These are phyloP conservation scores for Bradypodion pumilum DNA, from an alignment of 2,797 vertebrate genomes.

Conservation along the genomic window DNA sequence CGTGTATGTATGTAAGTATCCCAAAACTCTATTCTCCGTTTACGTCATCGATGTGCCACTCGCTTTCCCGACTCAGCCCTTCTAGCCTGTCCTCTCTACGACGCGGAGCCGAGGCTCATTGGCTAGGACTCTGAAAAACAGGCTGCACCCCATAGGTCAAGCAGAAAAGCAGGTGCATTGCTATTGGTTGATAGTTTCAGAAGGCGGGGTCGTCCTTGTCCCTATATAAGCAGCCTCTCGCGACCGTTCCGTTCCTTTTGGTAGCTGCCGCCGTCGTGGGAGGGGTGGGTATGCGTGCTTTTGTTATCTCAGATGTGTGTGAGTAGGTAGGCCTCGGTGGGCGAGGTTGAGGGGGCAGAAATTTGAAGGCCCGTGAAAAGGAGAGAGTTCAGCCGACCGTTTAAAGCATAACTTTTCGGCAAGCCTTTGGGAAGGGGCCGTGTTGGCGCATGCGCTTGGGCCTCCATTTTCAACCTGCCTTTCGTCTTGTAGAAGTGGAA, in stretches of 20 bases:
- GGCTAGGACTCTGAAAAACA: not conserved
- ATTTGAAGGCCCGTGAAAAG: too few species aligned
- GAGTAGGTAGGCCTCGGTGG: not conserved
- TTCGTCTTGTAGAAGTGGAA: too few species aligned
- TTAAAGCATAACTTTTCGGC: accelerated
- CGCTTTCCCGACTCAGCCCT: not conserved
- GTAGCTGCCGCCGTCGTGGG: accelerated
- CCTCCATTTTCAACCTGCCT: not conserved
- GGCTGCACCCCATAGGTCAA: not conserved
- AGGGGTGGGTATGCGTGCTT: not conserved
- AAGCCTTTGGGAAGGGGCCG: not conserved
- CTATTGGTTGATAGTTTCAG: conserved; percentile 72
- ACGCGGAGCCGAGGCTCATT: not conserved
- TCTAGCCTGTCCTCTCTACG: not conserved
- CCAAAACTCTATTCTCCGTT: too few species aligned
- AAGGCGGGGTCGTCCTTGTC: conserved; percentile 32
- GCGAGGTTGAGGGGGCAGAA: not conserved
- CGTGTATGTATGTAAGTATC: too few species aligned
- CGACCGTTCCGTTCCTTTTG: conserved; percentile 65
- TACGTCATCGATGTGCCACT: too few species aligned
- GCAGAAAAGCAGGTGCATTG: conserved; percentile 52
- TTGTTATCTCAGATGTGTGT: not conserved
- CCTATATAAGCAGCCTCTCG: not conserved
- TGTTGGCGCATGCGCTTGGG: not conserved
- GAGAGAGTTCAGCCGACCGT: too few species aligned